phyloP scores from a whole-genome alignment of 1,140 invertebrate species.

The Solenopsis fugax region DNA sequence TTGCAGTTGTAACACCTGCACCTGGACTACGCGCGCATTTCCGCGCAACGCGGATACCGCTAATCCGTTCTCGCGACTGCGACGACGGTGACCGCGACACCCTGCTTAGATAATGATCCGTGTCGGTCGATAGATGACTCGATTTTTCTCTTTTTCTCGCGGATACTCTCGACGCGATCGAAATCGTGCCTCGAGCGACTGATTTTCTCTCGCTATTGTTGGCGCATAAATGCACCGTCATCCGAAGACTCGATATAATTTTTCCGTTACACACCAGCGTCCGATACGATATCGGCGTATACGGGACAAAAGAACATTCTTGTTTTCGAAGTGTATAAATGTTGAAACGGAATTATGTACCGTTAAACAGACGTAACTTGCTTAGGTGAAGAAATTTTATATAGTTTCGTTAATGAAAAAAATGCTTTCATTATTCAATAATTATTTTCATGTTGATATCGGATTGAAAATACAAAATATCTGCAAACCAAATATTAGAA shows the following conservation, averaged over 20 bases:
- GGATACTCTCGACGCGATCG: neutral
- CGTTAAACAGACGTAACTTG: too few relatives aligned
- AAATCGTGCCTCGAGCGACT: neutral
- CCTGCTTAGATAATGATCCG: neutral
- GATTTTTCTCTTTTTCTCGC: neutral
- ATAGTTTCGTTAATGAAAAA: too few relatives aligned
- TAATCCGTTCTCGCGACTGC: conserved; percentile 58
- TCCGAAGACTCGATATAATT: neutral
- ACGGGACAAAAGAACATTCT: too few relatives aligned
- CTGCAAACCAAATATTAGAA: too few relatives aligned
- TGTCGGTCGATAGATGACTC: conserved; percentile 63
- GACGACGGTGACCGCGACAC: conserved; percentile 33
- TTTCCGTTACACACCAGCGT: neutral
- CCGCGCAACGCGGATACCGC: conserved; percentile 65
- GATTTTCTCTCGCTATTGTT: neutral
- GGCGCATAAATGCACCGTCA: neutral
- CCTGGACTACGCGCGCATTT: conserved; percentile 61
- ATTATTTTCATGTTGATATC: too few relatives aligned
- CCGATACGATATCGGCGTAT: conserved; percentile 18
- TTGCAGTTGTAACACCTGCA: conserved; percentile 51
- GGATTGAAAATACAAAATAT: too few relatives aligned
- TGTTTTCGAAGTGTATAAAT: too few relatives aligned
- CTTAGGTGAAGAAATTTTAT: too few relatives aligned
- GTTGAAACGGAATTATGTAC: too few relatives aligned
- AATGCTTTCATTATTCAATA: too few relatives aligned